Evolutionary conservation across 1,140 invertebrate genomes (phyloP).

Genomic region (Drosophila ogumai): DNA sequence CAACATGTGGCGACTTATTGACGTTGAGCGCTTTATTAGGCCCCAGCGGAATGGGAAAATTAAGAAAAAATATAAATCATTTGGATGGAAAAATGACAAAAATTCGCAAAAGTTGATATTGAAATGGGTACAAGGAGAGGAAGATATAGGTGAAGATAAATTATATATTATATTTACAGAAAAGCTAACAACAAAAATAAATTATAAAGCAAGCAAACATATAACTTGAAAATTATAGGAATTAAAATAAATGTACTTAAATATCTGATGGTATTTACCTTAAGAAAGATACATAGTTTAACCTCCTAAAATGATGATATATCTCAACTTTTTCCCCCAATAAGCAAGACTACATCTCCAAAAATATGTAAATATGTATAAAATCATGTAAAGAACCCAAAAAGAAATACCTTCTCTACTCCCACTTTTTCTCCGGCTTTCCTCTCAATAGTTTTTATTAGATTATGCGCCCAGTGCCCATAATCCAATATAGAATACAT

Average conservation of each 20-base stretch:
- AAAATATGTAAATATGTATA: too few species aligned
- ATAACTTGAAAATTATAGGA: too few species aligned
- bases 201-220: too few species aligned
- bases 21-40: conserved; percentile 74
- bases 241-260: too few species aligned
- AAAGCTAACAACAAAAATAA: not conserved
- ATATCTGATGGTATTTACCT: too few species aligned
- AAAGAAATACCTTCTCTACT: not conserved
- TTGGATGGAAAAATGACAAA: conserved; percentile 1
- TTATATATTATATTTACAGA: not conserved
- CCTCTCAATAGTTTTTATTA: conserved; percentile 37
- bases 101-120: not conserved
- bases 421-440: not conserved
- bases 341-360: not conserved
- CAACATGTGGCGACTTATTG: conserved; percentile 58
- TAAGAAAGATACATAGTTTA: too few species aligned
- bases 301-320: too few species aligned
- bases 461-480: conserved; percentile 5
- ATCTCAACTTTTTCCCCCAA: not conserved
- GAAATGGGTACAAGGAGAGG: not conserved
- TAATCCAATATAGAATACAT: conserved; percentile 39
- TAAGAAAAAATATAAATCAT: conserved; percentile 40
- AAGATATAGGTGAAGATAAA: not conserved
- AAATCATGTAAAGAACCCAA: not conserved
- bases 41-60: conserved; percentile 35